Base-by-base conservation (phyloP, 2,797 vertebrate genomes). In the Rhynchotus rufescens region DNA sequence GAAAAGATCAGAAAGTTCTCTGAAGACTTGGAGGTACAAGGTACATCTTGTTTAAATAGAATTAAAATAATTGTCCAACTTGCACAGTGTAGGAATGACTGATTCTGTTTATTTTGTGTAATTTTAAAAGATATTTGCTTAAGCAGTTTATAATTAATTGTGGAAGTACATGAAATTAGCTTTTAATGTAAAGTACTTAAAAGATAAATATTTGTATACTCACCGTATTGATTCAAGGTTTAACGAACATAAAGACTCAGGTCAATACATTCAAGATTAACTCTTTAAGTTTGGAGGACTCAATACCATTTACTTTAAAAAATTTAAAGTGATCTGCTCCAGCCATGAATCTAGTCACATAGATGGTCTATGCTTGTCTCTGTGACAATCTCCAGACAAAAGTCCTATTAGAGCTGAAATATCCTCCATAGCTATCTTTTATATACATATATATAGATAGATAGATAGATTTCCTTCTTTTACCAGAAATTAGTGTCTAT, bases 151-250 rank as follows among this genome's bases (percentile, higher is more conserved):
- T 78, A 85, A 86, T 89, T 93, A 89, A 72, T 82, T 80, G 21
- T 15, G 75, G 73, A 85, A 73, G 19, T 40, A 84, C 87, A 64
- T 19, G 47, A 26, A 91, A 95, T 68, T 91, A 79, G 19, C 16
- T 85, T 83, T 72, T 87, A 90, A 80, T 85, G 56, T 60, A 90
- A 89, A 78, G 25, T 80, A 72, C 47, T 95, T 85, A 66, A 59
- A 80, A 92, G 84, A 71, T 44, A 96, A 93, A 78, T 90, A 90
- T 89, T 93, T 92, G 57, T 80, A 34, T 80, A 66, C 26, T 83
- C 32, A n/a, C 73, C 61, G 10, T 40, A 77, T 88, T 0, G 7
- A 86, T 32, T 78, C 6, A 44, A 86, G 67, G 5, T 57, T 82
- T 74, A 80, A 90, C 51, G 13, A 80, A 34, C 10, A 85, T 51